Percentiles rank a stretch among this genome's conserved stretches.
Evolutionary conservation across 2,888 invertebrate species (phyloP).

Genomic region (Gasteruption jaculator): DNA sequence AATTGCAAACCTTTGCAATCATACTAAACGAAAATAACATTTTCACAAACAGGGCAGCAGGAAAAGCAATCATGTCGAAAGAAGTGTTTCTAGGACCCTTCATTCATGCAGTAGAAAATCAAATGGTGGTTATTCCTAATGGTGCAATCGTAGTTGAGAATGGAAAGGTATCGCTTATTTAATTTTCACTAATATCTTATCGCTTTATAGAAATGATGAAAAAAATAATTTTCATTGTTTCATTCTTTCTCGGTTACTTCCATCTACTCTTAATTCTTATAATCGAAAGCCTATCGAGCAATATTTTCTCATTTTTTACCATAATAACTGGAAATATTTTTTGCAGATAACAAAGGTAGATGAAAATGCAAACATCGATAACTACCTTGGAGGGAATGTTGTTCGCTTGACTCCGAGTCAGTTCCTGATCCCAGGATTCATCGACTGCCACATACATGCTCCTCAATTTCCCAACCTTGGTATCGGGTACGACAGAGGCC

Average conservation of each 20-base stretch:
- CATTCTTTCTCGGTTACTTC: background rate
- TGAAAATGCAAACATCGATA: constrained; percentile 25
- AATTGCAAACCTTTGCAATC: too few relatives aligned
- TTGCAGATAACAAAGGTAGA: constrained; percentile 33
- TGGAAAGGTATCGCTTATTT: constrained; percentile 35
- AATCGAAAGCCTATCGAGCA: background rate
- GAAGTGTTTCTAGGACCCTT: constrained; percentile 39
- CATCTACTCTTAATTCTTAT: background rate
- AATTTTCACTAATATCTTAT: background rate
- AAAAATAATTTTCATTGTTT: constrained; percentile 6
- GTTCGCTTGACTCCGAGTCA: constrained; percentile 49
- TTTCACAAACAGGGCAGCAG: too few relatives aligned
- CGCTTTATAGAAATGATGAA: too few relatives aligned
- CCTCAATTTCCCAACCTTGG: constrained; percentile 86
- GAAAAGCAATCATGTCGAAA: too few relatives aligned
- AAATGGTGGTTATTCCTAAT: constrained; percentile 33
- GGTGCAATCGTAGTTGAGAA: constrained; percentile 35
- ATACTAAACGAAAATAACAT: too few relatives aligned
- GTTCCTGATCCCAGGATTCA: constrained; percentile 81
- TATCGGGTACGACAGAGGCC: constrained; percentile 71
- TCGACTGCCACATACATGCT: constrained; percentile 89
- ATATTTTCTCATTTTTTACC: background rate
- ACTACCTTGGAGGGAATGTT: constrained; percentile 21
- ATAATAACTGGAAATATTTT: background rate
- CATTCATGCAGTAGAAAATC: constrained; percentile 33